Base-by-base conservation (phyloP, 2,888 invertebrate genomes). In the Fabriciana adippe region DNA sequence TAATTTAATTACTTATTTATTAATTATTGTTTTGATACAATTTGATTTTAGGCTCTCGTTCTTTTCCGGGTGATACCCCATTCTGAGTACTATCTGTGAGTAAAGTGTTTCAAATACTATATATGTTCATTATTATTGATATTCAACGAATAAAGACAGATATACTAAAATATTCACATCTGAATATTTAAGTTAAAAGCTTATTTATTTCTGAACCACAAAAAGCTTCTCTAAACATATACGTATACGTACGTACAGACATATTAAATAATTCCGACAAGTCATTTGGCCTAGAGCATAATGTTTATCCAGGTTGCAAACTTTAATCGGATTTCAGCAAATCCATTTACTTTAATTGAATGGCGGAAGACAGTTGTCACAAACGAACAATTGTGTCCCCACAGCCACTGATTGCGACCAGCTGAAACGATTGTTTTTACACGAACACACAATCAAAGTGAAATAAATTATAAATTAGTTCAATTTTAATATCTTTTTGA, bases 261-360 rank as follows among this genome's bases (percentile, higher is more conserved):
- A n/a, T 31, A 56, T 35, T 56, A 14, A 64, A 55, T 54, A 66
- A 66, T 62, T 62, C 21, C 31, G 54, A 51, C 13, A 16, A 15
- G 2, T 16, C 6, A 51, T 35, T 31, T 16, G 50, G 18, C 5
- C 51, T 41, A 57, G 51, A 59, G 13, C 47, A 50, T 53, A 60
- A 73, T 76, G 76, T 79, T 79, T 79, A 78, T 74, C 74, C 74
- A 72, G 75, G 76, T 79, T 76, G 74, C 75, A 75, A 81, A 81
- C 77, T 81, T 80, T 79, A 79, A 81, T 79, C 79, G 78, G 77
- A 71, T 79, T 76, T 76, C 75, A 75, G 73, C 75, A 76, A 79
- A 81, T 76, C 79, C 79, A 79, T 82, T 81, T 77, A 81, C 78
- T 81, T 80, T 80, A 81, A 81, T 82, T 80, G 79, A 80, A 79